A percentile compares a stretch with the other conserved stretches of the same genome.
Conservation (phyloP, 2,797 vertebrate genomes). For the Tenualosa thibaudeaui region DNA sequence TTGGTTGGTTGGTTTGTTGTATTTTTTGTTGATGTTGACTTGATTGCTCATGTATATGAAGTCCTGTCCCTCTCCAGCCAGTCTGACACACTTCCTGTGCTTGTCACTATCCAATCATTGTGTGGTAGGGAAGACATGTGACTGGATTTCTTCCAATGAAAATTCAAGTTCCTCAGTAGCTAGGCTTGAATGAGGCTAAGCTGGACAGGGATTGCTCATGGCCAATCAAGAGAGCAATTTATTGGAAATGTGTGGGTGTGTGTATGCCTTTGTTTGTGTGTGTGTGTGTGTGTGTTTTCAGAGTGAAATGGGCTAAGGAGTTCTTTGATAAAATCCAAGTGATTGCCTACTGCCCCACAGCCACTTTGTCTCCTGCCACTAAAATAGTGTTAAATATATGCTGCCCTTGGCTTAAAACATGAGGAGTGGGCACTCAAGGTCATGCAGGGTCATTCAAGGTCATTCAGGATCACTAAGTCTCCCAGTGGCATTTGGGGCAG, state of each 20-base stretch:
- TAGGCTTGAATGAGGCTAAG: conserved; percentile 53
- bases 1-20: conserved; percentile 32
- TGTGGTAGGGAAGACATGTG: background rate
- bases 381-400: background rate
- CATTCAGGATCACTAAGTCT: background rate
- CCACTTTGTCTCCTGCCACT: background rate
- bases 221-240: conserved; percentile 55
- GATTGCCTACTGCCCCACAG: conserved; percentile 55
- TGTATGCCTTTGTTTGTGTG: conserved; percentile 20
- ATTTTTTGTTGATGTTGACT: conserved; percentile 20
- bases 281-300: background rate
- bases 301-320: conserved; percentile 13
- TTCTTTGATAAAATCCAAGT: background rate
- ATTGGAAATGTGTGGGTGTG: conserved; percentile 25
- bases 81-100: conserved; percentile 41
- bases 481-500: too few relatives aligned
- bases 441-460: too few relatives aligned
- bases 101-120: conserved; percentile 18
- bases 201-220: conserved; percentile 66
- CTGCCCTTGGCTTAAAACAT: background rate
- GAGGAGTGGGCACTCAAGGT: background rate
- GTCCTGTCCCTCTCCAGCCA: conserved; percentile 70
- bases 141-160: conserved; percentile 18
- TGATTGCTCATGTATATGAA: conserved; percentile 29
- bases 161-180: background rate